A percentile compares a stretch with the other conserved stretches of the same genome.
These are phyloP conservation scores for Oxycera nigricornis DNA, from an alignment of 2,888 invertebrate genomes.

Conservation along the genomic window DNA sequence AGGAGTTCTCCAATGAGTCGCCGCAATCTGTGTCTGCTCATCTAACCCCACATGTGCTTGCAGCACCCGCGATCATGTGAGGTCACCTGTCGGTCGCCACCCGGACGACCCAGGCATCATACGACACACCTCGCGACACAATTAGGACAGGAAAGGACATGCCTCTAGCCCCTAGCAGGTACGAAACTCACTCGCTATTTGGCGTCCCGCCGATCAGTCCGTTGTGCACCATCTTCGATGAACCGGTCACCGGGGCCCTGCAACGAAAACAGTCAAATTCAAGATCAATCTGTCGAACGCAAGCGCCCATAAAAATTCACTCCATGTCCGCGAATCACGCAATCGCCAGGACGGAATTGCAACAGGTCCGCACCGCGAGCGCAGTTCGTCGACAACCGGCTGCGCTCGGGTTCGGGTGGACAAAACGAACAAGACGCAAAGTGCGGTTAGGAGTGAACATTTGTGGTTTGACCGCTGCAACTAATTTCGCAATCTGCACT, in stretches of 20 bases:
- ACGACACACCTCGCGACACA: too few relatives aligned
- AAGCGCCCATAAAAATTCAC: constrained; percentile 4
- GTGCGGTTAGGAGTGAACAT: background rate
- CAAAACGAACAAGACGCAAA: constrained; percentile 5
- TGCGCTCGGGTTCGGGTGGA: background rate
- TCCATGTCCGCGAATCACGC: constrained; percentile 13
- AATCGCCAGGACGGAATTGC: constrained; percentile 16
- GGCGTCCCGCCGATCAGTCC: constrained; percentile 5
- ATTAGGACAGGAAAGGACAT: constrained; percentile 31
- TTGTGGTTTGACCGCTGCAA: background rate
- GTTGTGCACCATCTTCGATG: constrained; percentile 7
- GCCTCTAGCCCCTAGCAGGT: too few relatives aligned
- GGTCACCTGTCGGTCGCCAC: too few relatives aligned
- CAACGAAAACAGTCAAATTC: background rate
- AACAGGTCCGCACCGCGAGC: constrained; percentile 11
- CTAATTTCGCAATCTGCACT: background rate
- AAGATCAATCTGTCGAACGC: background rate
- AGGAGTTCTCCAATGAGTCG: too few relatives aligned
- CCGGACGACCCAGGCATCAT: too few relatives aligned
- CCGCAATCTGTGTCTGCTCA: too few relatives aligned
- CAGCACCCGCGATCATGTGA: too few relatives aligned
- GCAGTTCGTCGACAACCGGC: constrained; percentile 14
- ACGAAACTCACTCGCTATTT: background rate
- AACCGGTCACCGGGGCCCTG: background rate
- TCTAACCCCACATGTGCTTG: too few relatives aligned